phyloP scores from a whole-genome alignment of 2,888 invertebrate genomes.

The Tiliacea aurago region DNA sequence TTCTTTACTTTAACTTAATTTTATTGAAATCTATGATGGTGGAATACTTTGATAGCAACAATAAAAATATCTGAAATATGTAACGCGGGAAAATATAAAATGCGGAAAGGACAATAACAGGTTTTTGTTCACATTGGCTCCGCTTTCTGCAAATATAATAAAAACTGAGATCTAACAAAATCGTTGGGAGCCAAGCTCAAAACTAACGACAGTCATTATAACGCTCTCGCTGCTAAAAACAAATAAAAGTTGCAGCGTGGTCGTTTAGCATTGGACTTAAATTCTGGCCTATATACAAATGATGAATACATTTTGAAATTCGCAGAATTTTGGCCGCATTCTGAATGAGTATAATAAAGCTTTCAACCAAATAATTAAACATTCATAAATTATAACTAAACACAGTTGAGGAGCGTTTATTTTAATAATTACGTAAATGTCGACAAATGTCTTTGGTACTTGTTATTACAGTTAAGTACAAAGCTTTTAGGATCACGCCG shows the following conservation, averaged over 20 bases:
- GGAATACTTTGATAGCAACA: slow-evolving; percentile 1
- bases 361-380: slow-evolving; percentile 51
- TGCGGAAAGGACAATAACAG: slow-evolving; percentile 48
- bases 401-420: slow-evolving; percentile 49
- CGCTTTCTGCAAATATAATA: slow-evolving; percentile 68
- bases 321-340: slow-evolving; percentile 49
- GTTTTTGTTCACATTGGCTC: slow-evolving; percentile 66
- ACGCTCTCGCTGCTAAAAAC: slow-evolving; percentile 70
- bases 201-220: slow-evolving; percentile 78
- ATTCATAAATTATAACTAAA: slow-evolving; percentile 64
- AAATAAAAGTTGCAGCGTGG: slow-evolving; percentile 74
- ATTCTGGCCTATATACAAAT: slow-evolving; percentile 63
- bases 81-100: slow-evolving; percentile 34
- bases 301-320: slow-evolving; percentile 52
- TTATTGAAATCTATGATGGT: slow-evolving; percentile 15
- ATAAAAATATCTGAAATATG: slow-evolving; percentile 21
- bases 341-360: slow-evolving; percentile 47
- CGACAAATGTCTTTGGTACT: slow-evolving; percentile 49
- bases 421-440: slow-evolving; percentile 60
- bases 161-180: slow-evolving; percentile 73
- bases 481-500: slow-evolving; percentile 55
- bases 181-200: slow-evolving; percentile 72
- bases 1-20: slow-evolving; percentile 5
- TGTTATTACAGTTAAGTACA: slow-evolving; percentile 61
- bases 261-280: slow-evolving; percentile 62